Percentiles rank a stretch among this genome's conserved stretches.
Conservation (phyloP, 2,113 vertebrate species). For the Tragelaphus imberbis region DNA sequence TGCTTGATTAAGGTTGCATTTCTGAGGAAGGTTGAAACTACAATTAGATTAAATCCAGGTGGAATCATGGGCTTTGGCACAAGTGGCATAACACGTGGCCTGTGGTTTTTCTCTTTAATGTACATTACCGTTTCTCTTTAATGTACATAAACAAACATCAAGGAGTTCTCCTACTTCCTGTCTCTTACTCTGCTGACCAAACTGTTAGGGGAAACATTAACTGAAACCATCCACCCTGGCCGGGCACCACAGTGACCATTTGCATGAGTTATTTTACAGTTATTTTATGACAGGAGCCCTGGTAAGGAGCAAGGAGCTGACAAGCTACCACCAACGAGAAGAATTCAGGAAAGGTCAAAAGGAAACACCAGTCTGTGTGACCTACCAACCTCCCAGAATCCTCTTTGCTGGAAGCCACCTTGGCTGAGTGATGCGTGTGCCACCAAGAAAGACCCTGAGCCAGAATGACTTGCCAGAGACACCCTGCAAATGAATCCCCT, state of each 20-base stretch:
- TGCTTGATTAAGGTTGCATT: not conserved
- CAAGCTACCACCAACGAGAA: not conserved
- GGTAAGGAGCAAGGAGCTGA: not conserved
- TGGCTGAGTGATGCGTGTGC: rapidly evolving
- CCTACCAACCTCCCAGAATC: not conserved
- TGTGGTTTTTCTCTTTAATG: not conserved
- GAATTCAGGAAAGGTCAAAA: not conserved
- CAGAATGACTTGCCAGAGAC: not conserved
- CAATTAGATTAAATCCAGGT: not conserved
- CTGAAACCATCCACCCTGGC: not conserved
- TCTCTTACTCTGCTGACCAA: not conserved
- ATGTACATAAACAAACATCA: not conserved
- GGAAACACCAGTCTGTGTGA: not conserved
- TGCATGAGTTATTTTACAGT: not conserved
- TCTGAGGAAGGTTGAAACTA: not conserved
- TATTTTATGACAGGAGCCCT: not conserved
- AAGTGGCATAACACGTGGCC: not conserved
- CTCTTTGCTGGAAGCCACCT: not conserved
- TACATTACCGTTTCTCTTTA: not conserved
- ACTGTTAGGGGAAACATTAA: not conserved
- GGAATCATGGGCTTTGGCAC: not conserved
- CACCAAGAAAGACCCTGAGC: not conserved
- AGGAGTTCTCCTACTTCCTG: not conserved
- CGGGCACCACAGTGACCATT: not conserved
- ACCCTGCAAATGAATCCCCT: not conserved